Percentiles rank a stretch among this genome's conserved stretches.
phyloP scores from a whole-genome alignment of 2,888 invertebrate species.

The Mythimna lalbum region DNA sequence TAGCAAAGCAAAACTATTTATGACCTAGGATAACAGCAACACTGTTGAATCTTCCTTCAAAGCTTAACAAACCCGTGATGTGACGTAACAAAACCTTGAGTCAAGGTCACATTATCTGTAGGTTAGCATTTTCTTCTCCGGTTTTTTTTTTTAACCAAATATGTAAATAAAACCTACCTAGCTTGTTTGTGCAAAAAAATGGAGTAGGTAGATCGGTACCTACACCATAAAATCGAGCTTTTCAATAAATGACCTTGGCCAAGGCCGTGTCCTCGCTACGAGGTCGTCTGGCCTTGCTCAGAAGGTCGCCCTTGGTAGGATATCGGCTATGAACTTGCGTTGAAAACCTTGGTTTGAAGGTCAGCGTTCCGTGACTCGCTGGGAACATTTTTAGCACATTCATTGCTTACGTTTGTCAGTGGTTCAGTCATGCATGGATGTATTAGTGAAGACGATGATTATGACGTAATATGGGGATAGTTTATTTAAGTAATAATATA shows the following conservation, averaged over 20 bases:
- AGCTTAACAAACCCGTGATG: not conserved
- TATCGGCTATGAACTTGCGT: conserved; percentile 40
- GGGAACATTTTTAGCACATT: conserved; percentile 42
- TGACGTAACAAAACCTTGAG: conserved; percentile 45
- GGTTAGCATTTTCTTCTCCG: not conserved
- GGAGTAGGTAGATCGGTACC: too few species aligned
- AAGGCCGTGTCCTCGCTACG: conserved; percentile 66
- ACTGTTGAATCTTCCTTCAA: not conserved
- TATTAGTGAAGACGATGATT: not conserved
- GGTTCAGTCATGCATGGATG: too few species aligned
- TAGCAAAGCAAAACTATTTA: not conserved
- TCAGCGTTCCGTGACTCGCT: conserved; percentile 30
- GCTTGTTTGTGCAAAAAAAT: too few species aligned
- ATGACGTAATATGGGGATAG: not conserved
- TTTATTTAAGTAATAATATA: too few species aligned
- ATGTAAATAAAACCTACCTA: too few species aligned
- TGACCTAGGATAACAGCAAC: not conserved
- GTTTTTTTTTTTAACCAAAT: not conserved
- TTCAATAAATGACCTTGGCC: conserved; percentile 22
- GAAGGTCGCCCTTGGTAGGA: conserved; percentile 68
- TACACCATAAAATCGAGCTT: not conserved
- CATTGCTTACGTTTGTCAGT: not conserved
- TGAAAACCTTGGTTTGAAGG: conserved; percentile 64
- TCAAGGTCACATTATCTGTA: conserved; percentile 22
- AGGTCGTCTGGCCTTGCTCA: conserved; percentile 68